Evolutionary conservation across 92 coral and sea anemone genomes (phyloP), one percentile per base, ranked within the genome.

Genomic region (Zoanthus solanderi): DNA sequence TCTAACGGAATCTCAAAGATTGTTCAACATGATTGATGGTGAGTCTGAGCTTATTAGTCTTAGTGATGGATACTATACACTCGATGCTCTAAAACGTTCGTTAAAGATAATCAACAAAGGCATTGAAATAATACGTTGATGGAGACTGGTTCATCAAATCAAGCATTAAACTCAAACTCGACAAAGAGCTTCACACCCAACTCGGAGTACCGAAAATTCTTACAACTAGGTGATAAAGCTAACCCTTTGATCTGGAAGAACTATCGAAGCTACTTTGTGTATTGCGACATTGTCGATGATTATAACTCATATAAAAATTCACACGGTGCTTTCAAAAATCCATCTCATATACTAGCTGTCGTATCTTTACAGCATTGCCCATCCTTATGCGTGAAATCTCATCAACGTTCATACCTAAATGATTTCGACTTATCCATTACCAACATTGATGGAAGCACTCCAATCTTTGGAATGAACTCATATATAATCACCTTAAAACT

Each of bases 81-180:
- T 65, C 0, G 71, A 16, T 3, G 71, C 16, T 65, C 71, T 65
- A 65, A 1, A 14, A 5, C 23, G 23, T 23, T 23, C 23, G 23
- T 23, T 23, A 23, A 23, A 23, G 23, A 23, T 23, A 23, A 23
- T 2, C 30, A 65, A 65, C n/a, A 65, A 65, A 65, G 30, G 30
- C n/a, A 9, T 65, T 17, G 71, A 65, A 2, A 23, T 65, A 14
- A 9, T 65, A 65, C 9, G 30, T 17, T 65, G 30, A 65, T 16
- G 71, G 71, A 17, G 71, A 65, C n/a, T 65, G 71, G 71, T 65
- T 65, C 29, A 65, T 65, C 71, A 65, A 17, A 65, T 65, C 71
- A 23, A 16, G 4, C 3, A 3, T 23, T n/a, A 65, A 2, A 16
- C 2, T n/a, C 30, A 65, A 65, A 17, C 71, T 65, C 71, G n/a